phyloP scores from a whole-genome alignment of 2,888 invertebrate genomes.

The Therioaphis trifolii region DNA sequence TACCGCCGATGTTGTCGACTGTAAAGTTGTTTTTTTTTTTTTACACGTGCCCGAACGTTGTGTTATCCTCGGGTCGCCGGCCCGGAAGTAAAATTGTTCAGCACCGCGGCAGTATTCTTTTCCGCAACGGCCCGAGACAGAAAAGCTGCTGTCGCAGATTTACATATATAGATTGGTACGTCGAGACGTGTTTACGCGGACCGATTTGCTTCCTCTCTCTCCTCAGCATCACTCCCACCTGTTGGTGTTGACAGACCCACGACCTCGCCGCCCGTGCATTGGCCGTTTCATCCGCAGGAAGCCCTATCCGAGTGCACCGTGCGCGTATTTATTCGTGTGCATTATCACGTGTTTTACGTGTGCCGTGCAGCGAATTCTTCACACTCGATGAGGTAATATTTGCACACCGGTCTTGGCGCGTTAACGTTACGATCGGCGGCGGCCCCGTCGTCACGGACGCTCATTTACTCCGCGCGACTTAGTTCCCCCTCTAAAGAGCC shows the following conservation, averaged over 20 bases:
- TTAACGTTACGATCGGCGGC: slow-evolving; percentile 40
- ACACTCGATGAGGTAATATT: slow-evolving; percentile 54
- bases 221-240: too few relatives aligned
- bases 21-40: too few relatives aligned
- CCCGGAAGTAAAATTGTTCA: slow-evolving; percentile 35
- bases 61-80: too few relatives aligned
- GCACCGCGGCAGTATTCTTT: background rate
- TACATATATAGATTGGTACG: background rate
- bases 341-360: background rate
- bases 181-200: slow-evolving; percentile 8
- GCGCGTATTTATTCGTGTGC: background rate
- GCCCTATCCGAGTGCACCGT: slow-evolving; percentile 38
- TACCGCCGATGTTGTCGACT: too few relatives aligned
- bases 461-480: slow-evolving; percentile 3
- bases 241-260: background rate
- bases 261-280: slow-evolving; percentile 17
- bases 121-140: background rate
- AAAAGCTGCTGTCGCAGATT: background rate
- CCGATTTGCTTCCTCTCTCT: background rate
- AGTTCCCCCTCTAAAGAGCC: background rate
- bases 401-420: slow-evolving; percentile 50
- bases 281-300: slow-evolving; percentile 50
- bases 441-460: background rate
- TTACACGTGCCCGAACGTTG: too few relatives aligned
- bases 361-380: slow-evolving; percentile 36